Base-by-base conservation (phyloP, 1,140 invertebrate species). In the Bombus picipes region DNA sequence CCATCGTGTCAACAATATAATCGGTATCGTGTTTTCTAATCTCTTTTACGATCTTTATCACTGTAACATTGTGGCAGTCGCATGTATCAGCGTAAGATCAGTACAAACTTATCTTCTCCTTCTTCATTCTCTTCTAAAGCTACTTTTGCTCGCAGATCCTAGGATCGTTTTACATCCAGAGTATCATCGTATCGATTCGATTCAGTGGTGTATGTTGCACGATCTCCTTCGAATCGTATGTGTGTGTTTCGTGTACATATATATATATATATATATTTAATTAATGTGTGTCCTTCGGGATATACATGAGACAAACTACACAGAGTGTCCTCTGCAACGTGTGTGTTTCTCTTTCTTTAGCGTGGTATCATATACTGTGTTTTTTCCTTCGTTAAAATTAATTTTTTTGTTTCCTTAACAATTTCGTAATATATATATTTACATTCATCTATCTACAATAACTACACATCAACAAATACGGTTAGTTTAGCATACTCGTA, bases 401-500 rank as follows among this genome's bases (percentile, higher is more conserved):
- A 91, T 76, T 75, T 91, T 91, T 89, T 34, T 66, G 15, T 66
- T 90, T 81, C 57, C 83, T 70, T 80, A 89, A 92, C 91, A 87
- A 93, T 91, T 70, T 85, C 90, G 87, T 89, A 92, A 90, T 89
- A 83, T 85, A 86, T 87, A 89, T 90, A 90, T 91, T 90, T 89
- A 89, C 86, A 89, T 88, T 88, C 91, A 94, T 85, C 93, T 95
- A 95, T 95, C 94, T 95, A 95, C 95, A 95, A 93, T 95, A 95
- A 95, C 95, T 95, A 95, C 95, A 95, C 95, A 95, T 94, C 94
- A 94, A 95, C 93, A 94, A 95, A 95, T 70, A 80, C 92, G 91
- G 91, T 95, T 94, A 94, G 91, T 91, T 89, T 90, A 85, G 81
- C 66, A 85, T 90, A 89, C 89, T 91, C 84, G 77, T 87, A 83